Percentiles rank a stretch among this genome's conserved stretches.
These are phyloP conservation scores for Meghimatium bilineatum DNA, from an alignment of 2,888 invertebrate genomes.

Conservation along the genomic window DNA sequence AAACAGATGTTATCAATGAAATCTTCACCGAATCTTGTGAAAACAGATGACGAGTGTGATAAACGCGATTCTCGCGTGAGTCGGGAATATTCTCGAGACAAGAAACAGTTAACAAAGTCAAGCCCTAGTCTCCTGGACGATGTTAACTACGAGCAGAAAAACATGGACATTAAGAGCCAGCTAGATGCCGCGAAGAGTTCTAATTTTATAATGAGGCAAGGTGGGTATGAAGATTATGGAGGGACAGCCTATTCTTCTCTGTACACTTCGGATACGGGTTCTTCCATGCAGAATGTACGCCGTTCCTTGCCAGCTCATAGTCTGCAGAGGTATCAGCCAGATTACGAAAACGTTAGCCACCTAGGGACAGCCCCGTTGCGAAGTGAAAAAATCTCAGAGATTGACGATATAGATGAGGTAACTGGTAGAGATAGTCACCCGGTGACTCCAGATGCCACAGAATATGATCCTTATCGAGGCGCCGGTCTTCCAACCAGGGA, in stretches of 20 bases:
- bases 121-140: conserved; percentile 51
- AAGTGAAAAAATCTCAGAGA: conserved; percentile 57
- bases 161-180: not conserved
- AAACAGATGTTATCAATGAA: conserved; percentile 61
- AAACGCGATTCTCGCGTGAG: conserved; percentile 12
- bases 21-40: conserved; percentile 63
- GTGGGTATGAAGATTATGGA: not conserved
- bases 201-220: conserved; percentile 2
- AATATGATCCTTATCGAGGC: conserved; percentile 37
- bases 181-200: not conserved
- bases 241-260: conserved; percentile 37
- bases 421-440: conserved; percentile 58
- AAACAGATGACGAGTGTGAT: conserved; percentile 52
- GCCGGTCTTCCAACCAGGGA: conserved; percentile 81
- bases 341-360: conserved; percentile 53
- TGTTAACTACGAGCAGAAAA: not conserved
- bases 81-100: not conserved
- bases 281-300: conserved; percentile 53
- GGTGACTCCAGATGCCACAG: conserved; percentile 48
- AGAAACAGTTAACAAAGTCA: conserved; percentile 48
- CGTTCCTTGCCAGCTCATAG: conserved; percentile 59
- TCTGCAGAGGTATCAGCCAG: conserved; percentile 54
- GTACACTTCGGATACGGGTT: conserved; percentile 53
- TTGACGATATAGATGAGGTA: conserved; percentile 59
- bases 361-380: conserved; percentile 49